Evolutionary conservation across 1,140 invertebrate genomes (phyloP).

Genomic region (Calosoma granatense): DNA sequence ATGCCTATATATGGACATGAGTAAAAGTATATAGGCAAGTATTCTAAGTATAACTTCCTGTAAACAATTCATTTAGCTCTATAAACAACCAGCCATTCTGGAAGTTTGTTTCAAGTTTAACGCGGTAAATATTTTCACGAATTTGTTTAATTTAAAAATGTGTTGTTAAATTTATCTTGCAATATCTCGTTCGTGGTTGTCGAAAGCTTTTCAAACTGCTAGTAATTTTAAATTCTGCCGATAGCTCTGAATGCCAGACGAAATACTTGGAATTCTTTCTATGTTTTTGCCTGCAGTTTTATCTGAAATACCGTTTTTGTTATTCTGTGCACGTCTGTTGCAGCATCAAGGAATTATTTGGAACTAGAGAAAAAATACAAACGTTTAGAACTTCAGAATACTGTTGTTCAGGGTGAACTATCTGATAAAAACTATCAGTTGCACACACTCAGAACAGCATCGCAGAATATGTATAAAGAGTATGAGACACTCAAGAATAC

Average conservation of each 20-base stretch:
- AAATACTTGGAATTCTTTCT: not conserved
- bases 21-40: too few relatives aligned
- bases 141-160: too few relatives aligned
- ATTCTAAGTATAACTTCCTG: too few relatives aligned
- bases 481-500: conserved; percentile 61
- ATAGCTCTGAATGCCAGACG: not conserved
- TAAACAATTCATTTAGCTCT: too few relatives aligned
- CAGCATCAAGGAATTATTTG: conserved; percentile 47
- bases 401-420: conserved; percentile 43
- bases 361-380: conserved; percentile 49
- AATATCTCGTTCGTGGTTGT: too few relatives aligned
- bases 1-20: too few relatives aligned
- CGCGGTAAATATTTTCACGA: too few relatives aligned
- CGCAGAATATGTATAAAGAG: conserved; percentile 58
- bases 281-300: too few relatives aligned
- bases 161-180: too few relatives aligned
- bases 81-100: too few relatives aligned
- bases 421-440: conserved; percentile 50
- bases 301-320: too few relatives aligned
- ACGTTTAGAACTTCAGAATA: conserved; percentile 44
- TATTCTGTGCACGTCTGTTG: conserved; percentile 21
- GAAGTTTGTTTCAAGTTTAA: too few relatives aligned
- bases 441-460: conserved; percentile 49
- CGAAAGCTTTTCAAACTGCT: not conserved
- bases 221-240: not conserved